These are phyloP conservation scores for Andrena praecox DNA, from an alignment of 2,888 invertebrate species.

Conservation along the genomic window DNA sequence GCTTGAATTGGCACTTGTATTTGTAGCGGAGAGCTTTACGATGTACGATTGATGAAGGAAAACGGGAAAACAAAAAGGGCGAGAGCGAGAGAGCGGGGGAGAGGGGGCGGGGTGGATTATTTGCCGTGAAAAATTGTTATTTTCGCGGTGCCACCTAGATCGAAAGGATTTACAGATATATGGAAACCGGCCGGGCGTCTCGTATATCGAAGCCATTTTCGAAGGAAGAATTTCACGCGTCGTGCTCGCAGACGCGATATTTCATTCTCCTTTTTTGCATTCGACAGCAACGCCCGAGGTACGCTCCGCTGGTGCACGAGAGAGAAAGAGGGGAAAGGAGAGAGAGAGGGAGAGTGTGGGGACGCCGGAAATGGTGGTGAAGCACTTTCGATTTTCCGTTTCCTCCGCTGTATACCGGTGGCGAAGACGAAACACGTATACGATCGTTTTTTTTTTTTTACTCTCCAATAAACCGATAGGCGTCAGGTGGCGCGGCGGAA, in stretches of 20 bases:
- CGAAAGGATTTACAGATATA: constrained; percentile 51
- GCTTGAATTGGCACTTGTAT: constrained; percentile 12
- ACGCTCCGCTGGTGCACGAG: constrained; percentile 12
- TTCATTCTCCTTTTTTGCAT: constrained; percentile 71
- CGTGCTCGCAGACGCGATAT: constrained; percentile 66
- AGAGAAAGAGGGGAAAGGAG: not conserved
- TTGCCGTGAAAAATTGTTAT: constrained; percentile 48
- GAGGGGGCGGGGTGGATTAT: constrained; percentile 4
- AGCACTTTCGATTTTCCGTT: constrained; percentile 71
- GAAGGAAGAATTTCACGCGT: constrained; percentile 59
- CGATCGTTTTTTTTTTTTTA: not conserved
- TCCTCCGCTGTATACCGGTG: constrained; percentile 51
- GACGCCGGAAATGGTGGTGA: constrained; percentile 61
- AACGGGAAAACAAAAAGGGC: not conserved
- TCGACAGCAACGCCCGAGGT: constrained; percentile 61
- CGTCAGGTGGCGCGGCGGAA: constrained; percentile 30
- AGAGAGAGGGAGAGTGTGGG: constrained; percentile 1
- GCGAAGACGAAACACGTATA: constrained; percentile 52
- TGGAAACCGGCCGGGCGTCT: constrained; percentile 33
- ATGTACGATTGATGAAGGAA: constrained; percentile 25
- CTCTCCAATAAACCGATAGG: constrained; percentile 43
- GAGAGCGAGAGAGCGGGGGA: no score
- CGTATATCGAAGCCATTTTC: constrained; percentile 58
- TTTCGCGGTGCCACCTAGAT: constrained; percentile 43
- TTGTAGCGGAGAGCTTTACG: not conserved